Conservation (phyloP, 1,140 invertebrate species). For the Dryas iulia region DNA sequence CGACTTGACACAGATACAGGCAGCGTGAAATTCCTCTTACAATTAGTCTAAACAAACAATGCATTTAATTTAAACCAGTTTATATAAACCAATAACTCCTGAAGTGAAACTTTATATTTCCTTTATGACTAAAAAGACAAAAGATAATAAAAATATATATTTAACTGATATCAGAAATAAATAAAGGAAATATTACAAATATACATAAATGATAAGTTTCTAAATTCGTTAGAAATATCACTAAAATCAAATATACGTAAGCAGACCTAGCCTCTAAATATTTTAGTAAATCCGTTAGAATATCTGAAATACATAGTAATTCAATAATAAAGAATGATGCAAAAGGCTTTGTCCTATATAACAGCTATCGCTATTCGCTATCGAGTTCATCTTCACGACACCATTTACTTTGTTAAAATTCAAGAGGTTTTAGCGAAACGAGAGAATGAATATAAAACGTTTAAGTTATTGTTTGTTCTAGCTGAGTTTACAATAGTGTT, state of each 20-base stretch:
- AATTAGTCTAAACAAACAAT: slow-evolving; percentile 10
- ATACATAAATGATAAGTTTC: background rate
- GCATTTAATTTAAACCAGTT: background rate
- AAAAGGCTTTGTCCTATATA: background rate
- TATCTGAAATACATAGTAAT: background rate
- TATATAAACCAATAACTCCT: background rate
- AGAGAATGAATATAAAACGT: background rate
- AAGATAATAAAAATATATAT: background rate
- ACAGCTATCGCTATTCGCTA: background rate
- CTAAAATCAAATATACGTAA: background rate
- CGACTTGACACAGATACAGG: slow-evolving; percentile 9
- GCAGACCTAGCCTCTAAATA: background rate
- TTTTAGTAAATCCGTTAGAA: background rate
- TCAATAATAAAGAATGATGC: background rate
- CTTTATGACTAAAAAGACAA: too few relatives aligned
- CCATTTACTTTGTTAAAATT: slow-evolving; percentile 4
- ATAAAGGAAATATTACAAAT: too few relatives aligned
- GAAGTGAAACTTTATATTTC: background rate
- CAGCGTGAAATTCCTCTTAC: slow-evolving; percentile 10
- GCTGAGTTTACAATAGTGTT: background rate
- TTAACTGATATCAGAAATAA: too few relatives aligned
- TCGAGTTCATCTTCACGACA: background rate
- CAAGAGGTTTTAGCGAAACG: background rate
- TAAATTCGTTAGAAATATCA: background rate
- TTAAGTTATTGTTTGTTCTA: background rate